These are phyloP conservation scores for Lysiphlebus fabarum DNA, from an alignment of 1,140 invertebrate species.

Conservation along the genomic window DNA sequence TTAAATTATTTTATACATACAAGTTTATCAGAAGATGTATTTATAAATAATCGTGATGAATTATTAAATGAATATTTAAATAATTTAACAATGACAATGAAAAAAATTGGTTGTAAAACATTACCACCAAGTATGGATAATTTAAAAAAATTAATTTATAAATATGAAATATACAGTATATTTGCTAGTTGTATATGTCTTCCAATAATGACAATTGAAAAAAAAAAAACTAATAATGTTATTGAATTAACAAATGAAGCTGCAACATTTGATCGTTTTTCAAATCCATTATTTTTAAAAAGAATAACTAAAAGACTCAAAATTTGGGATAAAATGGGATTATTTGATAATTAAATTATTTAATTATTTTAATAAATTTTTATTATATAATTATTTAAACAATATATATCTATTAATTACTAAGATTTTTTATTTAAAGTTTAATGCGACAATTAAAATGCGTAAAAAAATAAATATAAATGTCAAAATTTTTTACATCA, in stretches of 20 bases:
- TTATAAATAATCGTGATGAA: conserved; percentile 35
- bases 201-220: conserved; percentile 37
- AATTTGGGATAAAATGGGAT: too few relatives aligned
- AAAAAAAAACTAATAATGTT: conserved; percentile 30
- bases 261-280: conserved; percentile 8
- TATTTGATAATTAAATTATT: too few relatives aligned
- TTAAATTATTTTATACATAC: conserved; percentile 56
- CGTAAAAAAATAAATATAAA: too few relatives aligned
- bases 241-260: conserved; percentile 33
- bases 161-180: conserved; percentile 38
- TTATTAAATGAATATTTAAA: conserved; percentile 49
- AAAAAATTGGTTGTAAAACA: conserved; percentile 42
- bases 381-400: too few relatives aligned
- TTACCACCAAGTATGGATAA: conserved; percentile 46
- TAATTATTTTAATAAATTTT: too few relatives aligned
- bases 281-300: too few relatives aligned
- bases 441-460: too few relatives aligned
- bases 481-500: too few relatives aligned
- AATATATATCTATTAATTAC: too few relatives aligned
- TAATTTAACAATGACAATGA: conserved; percentile 41
- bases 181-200: conserved; percentile 32
- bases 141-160: conserved; percentile 38
- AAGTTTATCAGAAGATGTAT: conserved; percentile 39
- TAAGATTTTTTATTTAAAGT: too few relatives aligned
- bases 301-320: too few relatives aligned